Evolutionary conservation across 64 coral and sea anemone species (phyloP).

Genomic region (Pocillopora verrucosa): DNA sequence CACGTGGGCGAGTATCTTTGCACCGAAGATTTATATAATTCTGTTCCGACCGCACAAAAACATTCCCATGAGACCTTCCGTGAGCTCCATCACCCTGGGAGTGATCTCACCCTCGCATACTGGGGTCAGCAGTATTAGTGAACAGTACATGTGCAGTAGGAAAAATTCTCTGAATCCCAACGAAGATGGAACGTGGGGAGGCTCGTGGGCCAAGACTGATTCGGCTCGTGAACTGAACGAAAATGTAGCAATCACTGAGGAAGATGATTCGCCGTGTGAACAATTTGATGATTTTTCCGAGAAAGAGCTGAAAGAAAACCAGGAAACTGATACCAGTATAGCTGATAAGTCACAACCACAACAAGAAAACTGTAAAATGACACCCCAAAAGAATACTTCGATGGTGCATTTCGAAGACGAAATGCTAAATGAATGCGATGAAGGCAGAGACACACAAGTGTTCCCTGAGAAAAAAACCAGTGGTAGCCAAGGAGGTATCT

Average conservation of each 20-base stretch:
- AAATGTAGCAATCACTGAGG: not conserved
- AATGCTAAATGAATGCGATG: not conserved
- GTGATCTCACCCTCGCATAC: conserved; percentile 39
- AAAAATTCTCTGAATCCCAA: conserved; percentile 20
- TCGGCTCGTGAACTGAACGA: not conserved
- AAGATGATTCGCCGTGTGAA: not conserved
- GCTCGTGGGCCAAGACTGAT: not conserved
- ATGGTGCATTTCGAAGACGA: conserved; percentile 44
- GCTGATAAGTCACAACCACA: not conserved
- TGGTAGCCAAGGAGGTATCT: conserved; percentile 33
- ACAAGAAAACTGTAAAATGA: not conserved
- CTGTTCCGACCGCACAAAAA: conserved; percentile 75
- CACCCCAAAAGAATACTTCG: conserved; percentile 4
- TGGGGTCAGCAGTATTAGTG: not conserved
- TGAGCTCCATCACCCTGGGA: conserved; percentile 63
- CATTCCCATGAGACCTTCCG: conserved; percentile 67
- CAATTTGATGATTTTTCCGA: not conserved
- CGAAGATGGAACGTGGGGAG: conserved; percentile 6
- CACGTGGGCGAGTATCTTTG: conserved; percentile 70
- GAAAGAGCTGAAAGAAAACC: not conserved
- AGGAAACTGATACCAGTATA: not conserved
- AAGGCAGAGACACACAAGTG: conserved; percentile 3
- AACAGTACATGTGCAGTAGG: conserved; percentile 12
- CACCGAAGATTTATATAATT: conserved; percentile 74
- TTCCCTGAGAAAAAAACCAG: conserved; percentile 28